Conservation (phyloP, 2,797 vertebrate genomes). For the Ibycter americanus region DNA sequence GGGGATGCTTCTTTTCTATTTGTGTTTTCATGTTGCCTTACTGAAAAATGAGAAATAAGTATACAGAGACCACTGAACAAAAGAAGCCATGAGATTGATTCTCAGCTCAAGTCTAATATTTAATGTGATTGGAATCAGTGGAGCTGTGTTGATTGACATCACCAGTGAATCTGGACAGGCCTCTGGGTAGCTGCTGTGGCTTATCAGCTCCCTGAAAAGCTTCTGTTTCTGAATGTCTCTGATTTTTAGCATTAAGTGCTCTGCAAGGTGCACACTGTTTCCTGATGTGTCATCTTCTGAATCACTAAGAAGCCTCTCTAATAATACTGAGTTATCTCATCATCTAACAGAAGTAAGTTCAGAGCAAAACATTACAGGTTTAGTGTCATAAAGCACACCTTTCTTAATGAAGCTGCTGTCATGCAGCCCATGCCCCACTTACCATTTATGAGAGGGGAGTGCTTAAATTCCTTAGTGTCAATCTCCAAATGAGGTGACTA, state of each 20-base stretch:
- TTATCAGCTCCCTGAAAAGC: not conserved
- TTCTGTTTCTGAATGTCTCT: not conserved
- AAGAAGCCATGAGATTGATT: not conserved
- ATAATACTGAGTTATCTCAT: not conserved
- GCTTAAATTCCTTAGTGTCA: not conserved
- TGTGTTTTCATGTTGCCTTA: conserved; percentile 50
- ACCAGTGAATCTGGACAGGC: not conserved
- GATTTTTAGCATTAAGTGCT: not conserved
- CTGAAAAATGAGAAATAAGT: conserved; percentile 42
- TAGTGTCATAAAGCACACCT: not conserved
- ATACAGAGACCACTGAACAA: conserved; percentile 27
- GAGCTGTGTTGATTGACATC: conserved; percentile 4
- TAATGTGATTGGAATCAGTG: not conserved
- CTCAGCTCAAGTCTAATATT: not conserved
- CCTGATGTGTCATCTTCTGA: not conserved
- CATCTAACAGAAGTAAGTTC: not conserved
- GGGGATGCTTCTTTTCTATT: conserved; percentile 60
- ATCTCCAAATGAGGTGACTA: not conserved
- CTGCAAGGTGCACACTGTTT: not conserved
- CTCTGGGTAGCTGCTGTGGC: not conserved
- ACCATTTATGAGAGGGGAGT: not conserved
- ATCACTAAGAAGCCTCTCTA: not conserved
- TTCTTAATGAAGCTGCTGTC: not conserved
- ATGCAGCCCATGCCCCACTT: not conserved
- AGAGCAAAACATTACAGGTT: not conserved